Conservation (phyloP, 2,113 vertebrate species). For the Dipodomys merriami region DNA sequence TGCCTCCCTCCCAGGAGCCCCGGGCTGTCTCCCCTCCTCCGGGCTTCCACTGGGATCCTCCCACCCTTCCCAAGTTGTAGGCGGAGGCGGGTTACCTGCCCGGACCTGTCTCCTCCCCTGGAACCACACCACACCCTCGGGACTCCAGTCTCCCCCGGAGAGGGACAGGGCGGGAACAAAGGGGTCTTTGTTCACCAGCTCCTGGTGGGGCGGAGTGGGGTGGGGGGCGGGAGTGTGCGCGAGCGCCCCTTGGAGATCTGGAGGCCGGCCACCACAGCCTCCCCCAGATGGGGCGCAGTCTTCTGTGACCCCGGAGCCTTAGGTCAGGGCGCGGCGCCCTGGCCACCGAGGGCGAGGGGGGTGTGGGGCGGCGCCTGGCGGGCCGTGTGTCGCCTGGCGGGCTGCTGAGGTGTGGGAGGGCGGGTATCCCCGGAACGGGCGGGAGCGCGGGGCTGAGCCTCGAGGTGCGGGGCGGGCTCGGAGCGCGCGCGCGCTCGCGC, state of each 20-base stretch:
- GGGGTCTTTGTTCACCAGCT: slow-evolving; percentile 79
- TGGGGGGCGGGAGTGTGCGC: not conserved
- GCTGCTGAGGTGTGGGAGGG: not conserved
- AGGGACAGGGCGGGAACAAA: slow-evolving; percentile 75
- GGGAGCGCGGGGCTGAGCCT: not conserved
- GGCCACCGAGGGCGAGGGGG: not conserved
- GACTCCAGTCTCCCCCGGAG: slow-evolving; percentile 68
- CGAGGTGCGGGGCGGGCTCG: slow-evolving; percentile 53
- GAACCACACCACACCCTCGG: slow-evolving; percentile 72
- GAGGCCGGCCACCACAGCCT: not conserved
- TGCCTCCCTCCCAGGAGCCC: not conserved
- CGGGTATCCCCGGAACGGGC: not conserved
- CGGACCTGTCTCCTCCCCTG: slow-evolving; percentile 73
- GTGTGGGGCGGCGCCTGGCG: not conserved
- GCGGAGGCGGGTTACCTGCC: slow-evolving; percentile 69
- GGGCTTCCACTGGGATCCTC: not conserved
- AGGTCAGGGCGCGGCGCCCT: slow-evolving; percentile 64
- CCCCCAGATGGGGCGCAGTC: not conserved
- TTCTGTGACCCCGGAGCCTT: not conserved
- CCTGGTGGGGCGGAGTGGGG: slow-evolving; percentile 58
- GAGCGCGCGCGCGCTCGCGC: slow-evolving; percentile 45
- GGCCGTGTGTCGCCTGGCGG: not conserved
- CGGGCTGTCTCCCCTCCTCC: not conserved
- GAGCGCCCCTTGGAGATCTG: not conserved
- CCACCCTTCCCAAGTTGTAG: slow-evolving; percentile 29